Percentiles rank a stretch among this genome's conserved stretches.
phyloP scores from a whole-genome alignment of 2,797 vertebrate species.

The Pseudocheirus occidentalis region DNA sequence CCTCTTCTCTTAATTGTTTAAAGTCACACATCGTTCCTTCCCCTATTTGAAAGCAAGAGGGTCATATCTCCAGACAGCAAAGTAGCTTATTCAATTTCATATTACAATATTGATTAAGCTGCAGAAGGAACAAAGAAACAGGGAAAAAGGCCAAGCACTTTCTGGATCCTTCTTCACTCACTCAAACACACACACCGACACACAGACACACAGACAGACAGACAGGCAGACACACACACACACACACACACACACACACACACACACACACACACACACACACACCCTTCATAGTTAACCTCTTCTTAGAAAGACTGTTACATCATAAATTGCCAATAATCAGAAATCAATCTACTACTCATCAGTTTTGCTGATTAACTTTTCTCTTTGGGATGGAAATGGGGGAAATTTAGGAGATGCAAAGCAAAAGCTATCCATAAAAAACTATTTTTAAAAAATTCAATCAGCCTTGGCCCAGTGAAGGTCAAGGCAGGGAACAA shows the following conservation, averaged over 20 bases:
- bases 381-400: neutral
- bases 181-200: too few species aligned
- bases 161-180: too few species aligned
- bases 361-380: neutral
- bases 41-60: neutral
- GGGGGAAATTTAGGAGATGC: neutral
- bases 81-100: fast-evolving
- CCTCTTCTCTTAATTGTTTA: neutral
- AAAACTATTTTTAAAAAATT: neutral
- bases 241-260: too few species aligned
- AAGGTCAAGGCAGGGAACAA: neutral
- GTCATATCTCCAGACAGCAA: neutral
- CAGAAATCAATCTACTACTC: neutral
- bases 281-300: neutral
- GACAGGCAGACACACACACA: too few species aligned
- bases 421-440: neutral
- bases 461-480: too few species aligned
- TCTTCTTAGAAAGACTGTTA: neutral
- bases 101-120: neutral
- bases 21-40: neutral
- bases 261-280: neutral
- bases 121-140: neutral
- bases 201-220: too few species aligned
- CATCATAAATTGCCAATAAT: neutral
- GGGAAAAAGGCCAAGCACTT: neutral